A percentile compares a stretch with the other conserved stretches of the same genome.
phyloP scores from a whole-genome alignment of 2,113 vertebrate genomes.

The Cololabis saira region DNA sequence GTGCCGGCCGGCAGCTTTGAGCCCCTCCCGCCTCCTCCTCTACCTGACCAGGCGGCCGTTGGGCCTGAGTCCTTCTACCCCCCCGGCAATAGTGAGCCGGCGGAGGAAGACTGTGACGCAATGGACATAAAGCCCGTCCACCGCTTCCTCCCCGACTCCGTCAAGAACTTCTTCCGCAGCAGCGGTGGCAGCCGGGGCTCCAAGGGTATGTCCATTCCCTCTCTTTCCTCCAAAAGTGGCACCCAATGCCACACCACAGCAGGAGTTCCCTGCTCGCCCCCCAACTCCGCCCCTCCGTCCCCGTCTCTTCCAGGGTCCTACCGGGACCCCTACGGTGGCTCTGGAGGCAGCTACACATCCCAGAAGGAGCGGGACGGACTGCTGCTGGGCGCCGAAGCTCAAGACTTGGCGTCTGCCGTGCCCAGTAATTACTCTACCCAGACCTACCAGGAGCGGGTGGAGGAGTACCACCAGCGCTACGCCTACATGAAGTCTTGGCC shows the following conservation, averaged over 20 bases:
- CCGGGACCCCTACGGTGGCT: conserved; percentile 78
- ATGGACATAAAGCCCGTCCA: conserved; percentile 89
- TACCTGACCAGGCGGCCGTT: conserved; percentile 84
- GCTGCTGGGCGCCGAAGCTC: conserved; percentile 77
- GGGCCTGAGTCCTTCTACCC: conserved; percentile 79
- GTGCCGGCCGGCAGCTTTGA: conserved; percentile 75
- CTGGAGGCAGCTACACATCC: conserved; percentile 81
- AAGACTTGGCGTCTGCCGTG: conserved; percentile 73
- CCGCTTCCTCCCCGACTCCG: conserved; percentile 92
- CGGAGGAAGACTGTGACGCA: conserved; percentile 47
- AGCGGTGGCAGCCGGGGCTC: conserved; percentile 70
- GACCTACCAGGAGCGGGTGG: conserved; percentile 88
- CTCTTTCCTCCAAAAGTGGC: conserved; percentile 53
- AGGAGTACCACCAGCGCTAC: conserved; percentile 87
- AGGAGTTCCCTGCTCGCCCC: conserved; percentile 89
- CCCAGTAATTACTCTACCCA: conserved; percentile 74
- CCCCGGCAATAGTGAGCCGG: conserved; percentile 61
- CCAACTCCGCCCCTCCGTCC: conserved; percentile 83
- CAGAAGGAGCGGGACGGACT: conserved; percentile 80
- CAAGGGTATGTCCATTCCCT: conserved; percentile 65
- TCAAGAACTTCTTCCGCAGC: conserved; percentile 91
- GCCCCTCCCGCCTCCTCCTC: conserved; percentile 87
- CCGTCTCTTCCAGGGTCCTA: conserved; percentile 78
- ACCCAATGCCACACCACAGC: conserved; percentile 73
- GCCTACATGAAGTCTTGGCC: conserved; percentile 98